Base-by-base conservation (phyloP, 2,888 invertebrate genomes). In the Monoplex corrugatus region DNA sequence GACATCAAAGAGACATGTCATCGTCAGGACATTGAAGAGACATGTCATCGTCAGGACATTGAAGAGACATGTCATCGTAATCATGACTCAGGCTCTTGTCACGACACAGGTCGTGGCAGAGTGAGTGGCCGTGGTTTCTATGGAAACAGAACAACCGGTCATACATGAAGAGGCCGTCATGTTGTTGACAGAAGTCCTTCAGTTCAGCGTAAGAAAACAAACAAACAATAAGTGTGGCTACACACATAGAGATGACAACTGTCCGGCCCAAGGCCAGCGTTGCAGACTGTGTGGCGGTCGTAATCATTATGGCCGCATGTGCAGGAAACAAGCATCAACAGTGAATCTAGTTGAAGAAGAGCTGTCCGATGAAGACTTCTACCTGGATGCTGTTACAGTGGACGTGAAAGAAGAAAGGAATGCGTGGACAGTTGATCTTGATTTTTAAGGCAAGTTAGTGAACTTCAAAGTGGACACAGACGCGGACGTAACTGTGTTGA, bases 31-130 rank as follows among this genome's bases (percentile, higher is more conserved):
- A n/a, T n/a, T n/a, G n/a, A n/a, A n/a, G n/a, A n/a, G n/a, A n/a
- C n/a, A n/a, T n/a, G n/a, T n/a, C n/a, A n/a, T n/a, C n/a, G n/a
- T n/a, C n/a, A n/a, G n/a, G n/a, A n/a, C n/a, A n/a, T n/a, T n/a
- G n/a, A 72, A 72, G 72, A 72, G 32, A 72, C 50, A 72, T 72
- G 72, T 72, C 35, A 35, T 72, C 35, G 35, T 35, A 32, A 32
- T 72, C 72, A 72, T 72, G 72, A 23, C 72, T 72, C 72, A 72
- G 72, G 72, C 72, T 72, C 72, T 72, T 16, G 72, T 72, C 72
- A 72, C 35, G 35, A 72, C 72, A 72, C 72, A 72, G 72, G 72
- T 72, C 72, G 35, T 72, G 72, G 72, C 35, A 72, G 72, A 72
- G 72, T 72, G 72, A n/a, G 72, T 72, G 23, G 72, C 35, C 35